A percentile compares a stretch with the other conserved stretches of the same genome.
phyloP scores from a whole-genome alignment of 2,888 invertebrate genomes.

The Meteorus colon region DNA sequence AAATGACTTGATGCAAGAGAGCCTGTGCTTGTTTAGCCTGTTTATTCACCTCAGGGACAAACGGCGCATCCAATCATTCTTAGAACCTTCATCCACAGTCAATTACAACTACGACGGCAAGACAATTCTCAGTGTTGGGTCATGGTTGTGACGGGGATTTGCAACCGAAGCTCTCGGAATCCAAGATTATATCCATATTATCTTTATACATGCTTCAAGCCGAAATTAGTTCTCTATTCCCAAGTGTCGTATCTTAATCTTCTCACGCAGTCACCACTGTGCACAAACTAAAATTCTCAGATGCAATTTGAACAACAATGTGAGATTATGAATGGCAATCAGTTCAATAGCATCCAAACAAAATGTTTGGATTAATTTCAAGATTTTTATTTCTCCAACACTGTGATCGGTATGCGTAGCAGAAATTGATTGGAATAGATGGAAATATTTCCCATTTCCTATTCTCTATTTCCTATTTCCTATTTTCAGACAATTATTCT shows the following conservation, averaged over 20 bases:
- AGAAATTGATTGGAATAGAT: too few relatives aligned
- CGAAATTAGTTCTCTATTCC: neutral
- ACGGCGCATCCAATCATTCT: conserved; percentile 17
- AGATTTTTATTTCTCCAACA: too few relatives aligned
- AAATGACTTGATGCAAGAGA: neutral
- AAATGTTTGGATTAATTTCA: too few relatives aligned
- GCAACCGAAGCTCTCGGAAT: neutral
- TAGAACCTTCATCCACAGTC: conserved; percentile 33
- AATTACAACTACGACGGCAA: conserved; percentile 24
- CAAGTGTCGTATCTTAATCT: neutral
- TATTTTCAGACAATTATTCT: too few relatives aligned
- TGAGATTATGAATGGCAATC: too few relatives aligned
- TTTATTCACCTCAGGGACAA: conserved; percentile 31
- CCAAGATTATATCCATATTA: neutral
- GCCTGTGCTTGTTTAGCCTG: conserved; percentile 4
- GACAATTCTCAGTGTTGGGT: neutral
- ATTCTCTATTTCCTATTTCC: too few relatives aligned
- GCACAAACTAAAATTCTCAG: too few relatives aligned
- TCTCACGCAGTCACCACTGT: too few relatives aligned
- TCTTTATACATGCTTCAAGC: neutral
- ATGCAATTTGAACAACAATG: too few relatives aligned
- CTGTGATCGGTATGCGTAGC: too few relatives aligned
- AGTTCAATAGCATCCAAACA: too few relatives aligned
- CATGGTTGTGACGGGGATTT: neutral
- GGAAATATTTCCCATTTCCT: too few relatives aligned